A percentile compares a stretch with the other conserved stretches of the same genome.
Conservation (phyloP, 2,888 invertebrate species). For the Mamestra brassicae region DNA sequence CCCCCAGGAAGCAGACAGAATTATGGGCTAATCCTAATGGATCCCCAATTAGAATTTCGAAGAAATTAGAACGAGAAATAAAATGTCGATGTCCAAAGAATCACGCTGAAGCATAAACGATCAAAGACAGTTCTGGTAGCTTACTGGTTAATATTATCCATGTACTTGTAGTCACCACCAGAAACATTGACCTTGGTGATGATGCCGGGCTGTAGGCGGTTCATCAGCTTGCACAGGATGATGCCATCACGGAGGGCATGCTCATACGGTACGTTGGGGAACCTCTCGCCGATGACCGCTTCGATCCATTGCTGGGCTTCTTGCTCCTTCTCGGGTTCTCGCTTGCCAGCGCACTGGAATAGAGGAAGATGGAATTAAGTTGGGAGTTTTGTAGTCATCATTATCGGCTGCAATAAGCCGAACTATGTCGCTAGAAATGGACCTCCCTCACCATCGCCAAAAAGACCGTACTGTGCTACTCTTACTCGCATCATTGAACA, state of each 20-base stretch:
- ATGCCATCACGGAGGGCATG: constrained; percentile 95
- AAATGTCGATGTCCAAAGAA: not conserved
- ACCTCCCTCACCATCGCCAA: not conserved
- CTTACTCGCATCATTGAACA: too few relatives aligned
- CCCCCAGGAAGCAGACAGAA: not conserved
- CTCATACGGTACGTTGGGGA: constrained; percentile 94
- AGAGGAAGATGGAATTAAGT: not conserved
- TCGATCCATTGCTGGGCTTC: constrained; percentile 97
- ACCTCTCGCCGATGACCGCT: constrained; percentile 94
- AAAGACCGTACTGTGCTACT: too few relatives aligned
- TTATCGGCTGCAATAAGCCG: not conserved
- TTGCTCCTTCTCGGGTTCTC: constrained; percentile 94
- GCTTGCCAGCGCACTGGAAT: constrained; percentile 94
- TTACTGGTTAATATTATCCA: constrained; percentile 98
- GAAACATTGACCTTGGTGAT: constrained; percentile 95
- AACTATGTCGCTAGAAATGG: not conserved
- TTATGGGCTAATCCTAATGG: too few relatives aligned
- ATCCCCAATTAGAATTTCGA: not conserved
- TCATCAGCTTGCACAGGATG: constrained; percentile 97
- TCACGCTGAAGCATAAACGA: not conserved
- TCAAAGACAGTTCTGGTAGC: constrained; percentile 74
- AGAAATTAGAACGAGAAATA: not conserved
- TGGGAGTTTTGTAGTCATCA: too few relatives aligned
- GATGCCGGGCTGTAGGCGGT: constrained; percentile 96
- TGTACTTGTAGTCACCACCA: constrained; percentile 98